Conservation (phyloP, 2,797 vertebrate genomes). For the Ispidina picta region DNA sequence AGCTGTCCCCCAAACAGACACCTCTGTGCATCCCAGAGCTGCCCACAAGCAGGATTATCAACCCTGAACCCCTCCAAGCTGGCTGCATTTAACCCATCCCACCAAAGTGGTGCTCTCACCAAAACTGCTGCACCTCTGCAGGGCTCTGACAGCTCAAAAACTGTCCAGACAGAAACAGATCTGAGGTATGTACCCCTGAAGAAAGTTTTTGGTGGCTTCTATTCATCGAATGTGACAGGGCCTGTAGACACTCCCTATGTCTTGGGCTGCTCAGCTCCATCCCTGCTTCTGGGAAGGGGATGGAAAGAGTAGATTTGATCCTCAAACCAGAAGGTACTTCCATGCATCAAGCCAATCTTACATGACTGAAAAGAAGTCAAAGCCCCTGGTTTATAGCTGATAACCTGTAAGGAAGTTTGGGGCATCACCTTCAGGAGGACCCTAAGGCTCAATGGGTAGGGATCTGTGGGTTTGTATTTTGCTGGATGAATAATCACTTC, state of each 20-base stretch:
- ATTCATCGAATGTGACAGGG: not conserved
- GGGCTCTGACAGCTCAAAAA: not conserved
- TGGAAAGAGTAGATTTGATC: not conserved
- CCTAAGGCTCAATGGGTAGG: fast-evolving
- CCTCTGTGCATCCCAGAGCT: not conserved
- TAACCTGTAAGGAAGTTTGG: too few relatives aligned
- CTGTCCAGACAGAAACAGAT: not conserved
- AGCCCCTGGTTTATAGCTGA: not conserved
- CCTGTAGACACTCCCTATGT: not conserved
- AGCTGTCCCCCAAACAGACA: not conserved
- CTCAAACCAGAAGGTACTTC: not conserved
- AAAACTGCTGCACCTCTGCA: not conserved
- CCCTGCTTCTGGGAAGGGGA: not conserved
- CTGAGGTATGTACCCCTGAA: not conserved
- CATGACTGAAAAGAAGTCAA: not conserved
- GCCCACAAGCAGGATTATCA: fast-evolving
- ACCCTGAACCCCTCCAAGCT: not conserved
- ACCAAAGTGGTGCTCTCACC: not conserved
- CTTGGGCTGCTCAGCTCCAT: not conserved
- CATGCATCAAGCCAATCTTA: not conserved
- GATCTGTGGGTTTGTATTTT: not conserved
- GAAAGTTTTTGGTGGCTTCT: not conserved
- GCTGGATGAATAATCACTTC: not conserved
- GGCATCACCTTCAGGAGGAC: not conserved
- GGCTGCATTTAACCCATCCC: fast-evolving